Conservation (phyloP, 2,888 invertebrate genomes). For the Rambutsinella grinnellia region DNA sequence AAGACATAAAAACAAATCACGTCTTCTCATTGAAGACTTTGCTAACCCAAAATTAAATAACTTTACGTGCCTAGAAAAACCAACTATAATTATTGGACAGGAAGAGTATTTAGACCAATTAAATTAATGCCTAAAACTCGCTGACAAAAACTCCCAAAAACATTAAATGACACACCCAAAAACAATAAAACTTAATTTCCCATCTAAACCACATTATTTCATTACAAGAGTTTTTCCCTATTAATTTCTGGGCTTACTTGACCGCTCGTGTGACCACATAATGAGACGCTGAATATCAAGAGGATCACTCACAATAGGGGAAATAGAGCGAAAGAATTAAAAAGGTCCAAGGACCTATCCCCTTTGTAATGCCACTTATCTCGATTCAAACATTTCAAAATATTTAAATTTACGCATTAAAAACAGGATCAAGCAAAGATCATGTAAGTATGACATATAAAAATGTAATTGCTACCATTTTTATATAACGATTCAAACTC, state of each 20-base stretch:
- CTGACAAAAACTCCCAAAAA: neutral
- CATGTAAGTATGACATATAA: no score
- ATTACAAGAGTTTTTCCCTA: conserved; percentile 7
- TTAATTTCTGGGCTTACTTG: conserved; percentile 33
- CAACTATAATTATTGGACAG: neutral
- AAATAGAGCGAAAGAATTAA: conserved; percentile 31
- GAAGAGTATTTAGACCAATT: neutral
- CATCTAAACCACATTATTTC: no score
- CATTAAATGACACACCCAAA: conserved; percentile 37
- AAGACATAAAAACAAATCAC: no score
- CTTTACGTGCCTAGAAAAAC: neutral
- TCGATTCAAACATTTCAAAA: no score
- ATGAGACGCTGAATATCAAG: conserved; percentile 9
- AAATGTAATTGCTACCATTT: no score
- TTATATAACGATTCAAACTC: no score
- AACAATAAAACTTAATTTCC: conserved; percentile 20
- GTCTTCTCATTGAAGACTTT: no score
- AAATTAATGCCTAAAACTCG: neutral
- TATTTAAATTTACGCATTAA: no score
- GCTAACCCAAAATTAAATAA: neutral
- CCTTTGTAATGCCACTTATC: no score
- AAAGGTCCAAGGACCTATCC: conserved; percentile 37
- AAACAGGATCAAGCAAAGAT: no score
- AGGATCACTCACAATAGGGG: neutral
- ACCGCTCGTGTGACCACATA: conserved; percentile 26